These are phyloP conservation scores for Drosophila neocordata DNA, from an alignment of 1,140 invertebrate genomes.

Conservation along the genomic window DNA sequence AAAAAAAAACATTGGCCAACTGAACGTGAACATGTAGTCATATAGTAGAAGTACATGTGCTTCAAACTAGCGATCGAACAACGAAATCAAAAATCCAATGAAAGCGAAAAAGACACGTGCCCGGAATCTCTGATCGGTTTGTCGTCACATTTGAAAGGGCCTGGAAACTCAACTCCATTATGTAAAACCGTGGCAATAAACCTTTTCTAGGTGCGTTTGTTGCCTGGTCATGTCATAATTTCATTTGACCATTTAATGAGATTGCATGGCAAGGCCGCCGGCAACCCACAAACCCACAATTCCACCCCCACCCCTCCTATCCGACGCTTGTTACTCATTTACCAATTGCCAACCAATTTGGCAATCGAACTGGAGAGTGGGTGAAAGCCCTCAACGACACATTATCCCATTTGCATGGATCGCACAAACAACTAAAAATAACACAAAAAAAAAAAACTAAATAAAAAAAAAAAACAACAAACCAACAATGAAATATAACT, in stretches of 20 bases:
- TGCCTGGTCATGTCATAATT: constrained; percentile 68
- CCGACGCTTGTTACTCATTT: not conserved
- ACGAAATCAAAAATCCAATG: constrained; percentile 56
- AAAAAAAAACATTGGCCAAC: constrained; percentile 41
- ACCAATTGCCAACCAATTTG: constrained; percentile 46
- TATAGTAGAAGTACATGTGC: constrained; percentile 1
- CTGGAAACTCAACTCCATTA: constrained; percentile 48
- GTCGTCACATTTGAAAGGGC: constrained; percentile 48
- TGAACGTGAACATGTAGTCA: constrained; percentile 33
- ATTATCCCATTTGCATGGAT: constrained; percentile 37
- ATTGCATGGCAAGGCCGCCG: constrained; percentile 28
- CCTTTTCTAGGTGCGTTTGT: constrained; percentile 49
- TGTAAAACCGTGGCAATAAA: constrained; percentile 71
- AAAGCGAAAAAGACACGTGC: constrained; percentile 62
- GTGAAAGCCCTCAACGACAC: constrained; percentile 41
- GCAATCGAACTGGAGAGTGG: constrained; percentile 21
- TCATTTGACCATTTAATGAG: constrained; percentile 49
- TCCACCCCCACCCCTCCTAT: not conserved
- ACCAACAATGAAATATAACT: constrained; percentile 27
- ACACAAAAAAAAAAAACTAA: constrained; percentile 5
- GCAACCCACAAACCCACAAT: not conserved
- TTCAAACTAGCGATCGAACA: constrained; percentile 21
- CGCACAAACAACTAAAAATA: constrained; percentile 26
- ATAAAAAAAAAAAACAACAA: not conserved
- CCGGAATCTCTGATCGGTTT: constrained; percentile 29